Base-by-base conservation (phyloP, 2,888 invertebrate genomes). In the Lithophane semibrunnea region DNA sequence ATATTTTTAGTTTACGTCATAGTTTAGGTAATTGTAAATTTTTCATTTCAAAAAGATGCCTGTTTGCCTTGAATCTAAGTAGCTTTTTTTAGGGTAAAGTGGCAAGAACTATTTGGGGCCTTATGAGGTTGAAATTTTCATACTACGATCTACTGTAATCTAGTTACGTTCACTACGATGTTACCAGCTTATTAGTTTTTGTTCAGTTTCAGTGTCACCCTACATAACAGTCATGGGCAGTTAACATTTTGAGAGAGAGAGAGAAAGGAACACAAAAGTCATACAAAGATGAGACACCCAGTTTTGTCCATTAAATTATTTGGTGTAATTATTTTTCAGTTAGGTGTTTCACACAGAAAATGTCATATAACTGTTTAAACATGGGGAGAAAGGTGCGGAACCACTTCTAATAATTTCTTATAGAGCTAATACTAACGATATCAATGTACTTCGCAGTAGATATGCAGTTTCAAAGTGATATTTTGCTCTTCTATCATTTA, bases 151-250 rank as follows among this genome's bases (percentile, higher is more conserved):
- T 72, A 80, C 47, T 60, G 16, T 12, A 12, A 44, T 63, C 21
- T 75, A 54, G 5, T 18, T 12, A 13, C n/a, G 8, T 49, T 61
- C 69, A 77, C 82, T 82, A 80, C 70, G 66, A 82, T 77, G 83
- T 82, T 71, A 82, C 83, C 82, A 82, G 77, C 80, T 77, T 71
- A 67, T 79, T 49, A 82, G 24, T 58, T 82, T 80, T 5, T 21
- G 37, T 56, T 52, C 10, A 44, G 18, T 47, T 73, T 13, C 1
- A 73, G 44, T 73, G 24, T 56, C 5, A 72, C 56, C 44, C 44
- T 12, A 21, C 37, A 54, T 1, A n/a, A 58, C 12, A 58, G 42
- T 10, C 3, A 21, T 0, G 7, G 12, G 9, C 4, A 3, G 5
- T 18, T 24, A 7, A 65, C 58, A 52, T 13, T 5, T 44, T n/a